Evolutionary conservation across 2,888 invertebrate genomes (phyloP).

Genomic region (Yponomeuta malinellus): DNA sequence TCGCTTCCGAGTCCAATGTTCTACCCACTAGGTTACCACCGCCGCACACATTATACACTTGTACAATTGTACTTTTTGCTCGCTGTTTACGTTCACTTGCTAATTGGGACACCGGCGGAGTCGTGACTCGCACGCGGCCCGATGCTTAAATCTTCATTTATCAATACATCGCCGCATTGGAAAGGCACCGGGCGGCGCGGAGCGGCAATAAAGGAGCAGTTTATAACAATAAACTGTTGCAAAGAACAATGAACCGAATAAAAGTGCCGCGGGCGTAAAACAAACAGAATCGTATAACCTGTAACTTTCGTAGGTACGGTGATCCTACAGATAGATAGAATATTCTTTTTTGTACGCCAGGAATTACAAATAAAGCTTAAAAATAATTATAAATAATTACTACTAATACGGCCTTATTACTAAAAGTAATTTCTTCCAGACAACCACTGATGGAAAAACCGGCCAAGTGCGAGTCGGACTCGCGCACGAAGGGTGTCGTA

Average conservation of each 20-base stretch:
- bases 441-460: too few relatives aligned
- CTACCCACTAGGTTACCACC: too few relatives aligned
- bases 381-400: too few relatives aligned
- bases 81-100: background rate
- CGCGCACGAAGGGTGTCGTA: too few relatives aligned
- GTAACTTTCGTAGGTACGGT: background rate
- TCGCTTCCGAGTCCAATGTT: too few relatives aligned
- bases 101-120: background rate
- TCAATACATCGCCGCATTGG: conserved; percentile 13
- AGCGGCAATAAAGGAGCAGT: conserved; percentile 3
- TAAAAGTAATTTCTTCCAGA: too few relatives aligned
- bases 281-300: background rate
- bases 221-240: conserved; percentile 11
- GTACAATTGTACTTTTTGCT: too few relatives aligned
- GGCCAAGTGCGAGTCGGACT: too few relatives aligned
- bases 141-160: conserved; percentile 11
- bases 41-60: too few relatives aligned
- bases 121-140: background rate
- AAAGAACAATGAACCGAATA: conserved; percentile 12
- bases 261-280: background rate
- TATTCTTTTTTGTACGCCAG: too few relatives aligned
- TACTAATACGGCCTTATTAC: too few relatives aligned
- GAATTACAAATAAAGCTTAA: too few relatives aligned
- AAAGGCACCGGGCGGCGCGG: conserved; percentile 7
- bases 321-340: background rate